Evolutionary conservation across 2,888 invertebrate species (phyloP), one percentile per base, ranked within the genome.

Genomic region (Heliconius ismenius): DNA sequence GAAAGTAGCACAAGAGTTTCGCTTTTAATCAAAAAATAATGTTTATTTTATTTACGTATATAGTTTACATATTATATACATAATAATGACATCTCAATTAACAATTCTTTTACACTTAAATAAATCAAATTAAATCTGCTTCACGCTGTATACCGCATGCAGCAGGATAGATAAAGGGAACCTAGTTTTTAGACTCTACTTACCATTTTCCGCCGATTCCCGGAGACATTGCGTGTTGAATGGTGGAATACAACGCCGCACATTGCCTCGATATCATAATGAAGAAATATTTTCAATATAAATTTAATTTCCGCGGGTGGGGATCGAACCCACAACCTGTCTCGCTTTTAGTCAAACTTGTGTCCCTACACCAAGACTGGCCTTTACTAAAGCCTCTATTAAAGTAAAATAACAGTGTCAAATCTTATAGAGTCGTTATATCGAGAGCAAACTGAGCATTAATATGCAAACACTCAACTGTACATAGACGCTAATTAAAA

Each of bases 401-500:
- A 65, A 1, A n/a, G 11, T 65, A 65, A 65, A 39, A 65, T 65
- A 65, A 65, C n/a, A 65, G 65, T 39, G 65, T 36, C 65, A 36
- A 39, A 64, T 21, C n/a, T 36, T 65, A 65, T 39, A n/a, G 36
- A 65, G 43, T 26, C 49, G 4, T 28, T 21, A 21, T 54, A 54
- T 49, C n/a, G 28, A 69, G 69, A 54, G 49, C 69, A 69, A 54
- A 69, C 28, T 32, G 39, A 58, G 54, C 15, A 49, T 54, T 54
- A 70, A 70, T 54, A 49, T 70, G 49, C 70, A 70, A 49, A 70
- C n/a, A 70, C 58, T 54, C 74, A 43, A 62, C 76, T 32, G 73
- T 67, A 65, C 11, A 76, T 74, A 60, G 72, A 75, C 67, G 24
- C 67, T 76, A 82, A 82, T 81, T 81, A 79, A 79, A 81, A 74